Base-by-base conservation (phyloP, 2,113 vertebrate species). In the Microcebus murinus region DNA sequence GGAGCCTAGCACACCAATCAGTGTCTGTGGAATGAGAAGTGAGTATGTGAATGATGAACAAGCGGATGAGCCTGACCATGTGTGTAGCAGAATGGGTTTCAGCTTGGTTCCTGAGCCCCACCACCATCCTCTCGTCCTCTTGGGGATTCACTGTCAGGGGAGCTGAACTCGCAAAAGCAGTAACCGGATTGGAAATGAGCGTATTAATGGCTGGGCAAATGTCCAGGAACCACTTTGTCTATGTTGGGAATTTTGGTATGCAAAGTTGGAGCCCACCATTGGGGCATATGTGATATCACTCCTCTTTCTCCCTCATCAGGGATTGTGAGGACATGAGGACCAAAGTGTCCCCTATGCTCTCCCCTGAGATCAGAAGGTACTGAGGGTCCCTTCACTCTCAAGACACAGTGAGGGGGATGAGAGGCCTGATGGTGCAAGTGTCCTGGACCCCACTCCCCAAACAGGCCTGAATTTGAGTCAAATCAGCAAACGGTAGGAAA, bases 271-370 rank as follows among this genome's bases (percentile, higher is more conserved):
- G 21, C n/a, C 34, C 14, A 11, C 18, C 20, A 13, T 39, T 11
- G 12, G 11, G 13, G 10, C 50, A 36, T 21, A 18, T 18, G 6
- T 39, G 36, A 25, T 17, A 59, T 88, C 10, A 83, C 36, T 45
- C 3, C 18, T 71, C 13, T 4, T 14, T 21, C 18, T 11, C 21
- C 20, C 23, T 59, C 29, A 31, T 45, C 3, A 0, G 45, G 76
- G 27, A n/a, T 36, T 42, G 15, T 5, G 82, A 17, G 42, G 8
- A 9, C 14, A 0, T 29, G 23, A 63, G 52, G 23, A 11, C 55
- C 0, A 1, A 6, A 4, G 2, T 50, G 14, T 12, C 25, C 27
- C 7, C 42, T 23, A 1, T 2, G 17, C 6, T 31, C 31, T 73
- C 7, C 20, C 3, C 59, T 48, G 52, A 29, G 68, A 70, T 86